These are phyloP conservation scores for Cephalotes varians DNA, from an alignment of 2,888 invertebrate species.

Conservation along the genomic window DNA sequence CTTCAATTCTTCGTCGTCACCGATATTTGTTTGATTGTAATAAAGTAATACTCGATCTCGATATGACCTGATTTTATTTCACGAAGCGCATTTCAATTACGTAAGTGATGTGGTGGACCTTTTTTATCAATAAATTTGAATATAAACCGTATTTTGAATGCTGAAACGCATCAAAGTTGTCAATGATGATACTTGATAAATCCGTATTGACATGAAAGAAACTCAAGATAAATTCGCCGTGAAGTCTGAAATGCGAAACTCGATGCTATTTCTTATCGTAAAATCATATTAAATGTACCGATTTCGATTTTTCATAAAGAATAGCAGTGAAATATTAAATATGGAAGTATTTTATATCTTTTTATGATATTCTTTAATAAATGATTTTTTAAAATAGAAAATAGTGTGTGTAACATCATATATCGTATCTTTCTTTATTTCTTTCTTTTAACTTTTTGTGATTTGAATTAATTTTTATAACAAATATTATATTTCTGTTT, in stretches of 20 bases:
- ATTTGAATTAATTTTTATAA: neutral
- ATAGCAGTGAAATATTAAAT: neutral
- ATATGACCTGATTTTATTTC: conserved; percentile 5
- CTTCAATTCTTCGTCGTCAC: neutral
- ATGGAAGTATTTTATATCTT: neutral
- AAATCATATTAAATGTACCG: neutral
- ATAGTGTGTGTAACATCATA: neutral
- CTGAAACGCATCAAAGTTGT: neutral
- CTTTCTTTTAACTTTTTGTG: neutral
- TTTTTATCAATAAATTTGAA: conserved; percentile 7
- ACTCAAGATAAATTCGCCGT: neutral
- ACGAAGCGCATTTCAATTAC: conserved; percentile 15
- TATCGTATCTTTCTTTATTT: neutral
- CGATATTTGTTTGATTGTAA: neutral
- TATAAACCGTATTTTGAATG: neutral
- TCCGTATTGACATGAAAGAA: neutral
- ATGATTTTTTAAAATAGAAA: neutral
- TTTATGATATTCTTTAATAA: conserved; percentile 1
- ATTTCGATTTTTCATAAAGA: neutral
- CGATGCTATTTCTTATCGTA: neutral
- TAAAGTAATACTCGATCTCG: neutral
- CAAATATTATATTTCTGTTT: neutral
- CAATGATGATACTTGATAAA: neutral
- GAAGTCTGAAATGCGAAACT: neutral
- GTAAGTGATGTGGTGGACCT: conserved; percentile 13